Percentiles rank a stretch among this genome's conserved stretches.
These are phyloP conservation scores for Gnathonemus longibarbis DNA, from an alignment of 2,113 vertebrate species.

Conservation along the genomic window DNA sequence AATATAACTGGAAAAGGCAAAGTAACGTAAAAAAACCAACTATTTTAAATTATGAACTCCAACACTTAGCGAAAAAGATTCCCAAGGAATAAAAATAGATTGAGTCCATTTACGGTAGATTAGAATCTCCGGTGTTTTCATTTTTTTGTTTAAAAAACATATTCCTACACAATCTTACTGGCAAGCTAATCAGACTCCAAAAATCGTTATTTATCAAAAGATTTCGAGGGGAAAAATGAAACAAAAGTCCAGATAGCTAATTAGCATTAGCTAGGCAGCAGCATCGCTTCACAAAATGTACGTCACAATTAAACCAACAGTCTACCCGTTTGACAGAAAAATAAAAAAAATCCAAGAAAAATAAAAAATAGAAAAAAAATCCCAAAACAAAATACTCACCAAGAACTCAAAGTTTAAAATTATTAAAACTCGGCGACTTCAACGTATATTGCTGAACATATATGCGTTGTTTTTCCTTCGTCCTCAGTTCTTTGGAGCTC, in stretches of 20 bases:
- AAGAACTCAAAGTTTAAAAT: slow-evolving; percentile 65
- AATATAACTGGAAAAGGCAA: slow-evolving; percentile 2
- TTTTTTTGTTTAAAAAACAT: slow-evolving; percentile 9
- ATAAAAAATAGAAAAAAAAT: slow-evolving; percentile 48
- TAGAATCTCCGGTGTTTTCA: slow-evolving; percentile 2
- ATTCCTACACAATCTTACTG: neutral
- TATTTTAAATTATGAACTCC: slow-evolving; percentile 5
- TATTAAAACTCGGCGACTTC: slow-evolving; percentile 53
- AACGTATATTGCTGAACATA: slow-evolving; percentile 31
- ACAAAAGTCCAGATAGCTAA: slow-evolving; percentile 35
- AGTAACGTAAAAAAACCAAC: neutral
- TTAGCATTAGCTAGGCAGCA: slow-evolving; percentile 36
- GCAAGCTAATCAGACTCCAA: slow-evolving; percentile 10
- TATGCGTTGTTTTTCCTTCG: slow-evolving; percentile 36
- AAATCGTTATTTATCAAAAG: slow-evolving; percentile 16
- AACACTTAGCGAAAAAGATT: slow-evolving; percentile 10
- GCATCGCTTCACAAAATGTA: slow-evolving; percentile 56
- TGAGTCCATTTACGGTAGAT: slow-evolving; percentile 13
- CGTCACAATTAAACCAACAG: slow-evolving; percentile 54
- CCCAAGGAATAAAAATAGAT: slow-evolving; percentile 3
- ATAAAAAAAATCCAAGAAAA: slow-evolving; percentile 28
- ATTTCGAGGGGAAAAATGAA: slow-evolving; percentile 21
- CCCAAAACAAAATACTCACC: slow-evolving; percentile 70
- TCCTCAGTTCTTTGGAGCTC: neutral
- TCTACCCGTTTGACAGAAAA: slow-evolving; percentile 49